Conservation (phyloP, 2,888 invertebrate species). For the Microlaimidae sp. region DNA sequence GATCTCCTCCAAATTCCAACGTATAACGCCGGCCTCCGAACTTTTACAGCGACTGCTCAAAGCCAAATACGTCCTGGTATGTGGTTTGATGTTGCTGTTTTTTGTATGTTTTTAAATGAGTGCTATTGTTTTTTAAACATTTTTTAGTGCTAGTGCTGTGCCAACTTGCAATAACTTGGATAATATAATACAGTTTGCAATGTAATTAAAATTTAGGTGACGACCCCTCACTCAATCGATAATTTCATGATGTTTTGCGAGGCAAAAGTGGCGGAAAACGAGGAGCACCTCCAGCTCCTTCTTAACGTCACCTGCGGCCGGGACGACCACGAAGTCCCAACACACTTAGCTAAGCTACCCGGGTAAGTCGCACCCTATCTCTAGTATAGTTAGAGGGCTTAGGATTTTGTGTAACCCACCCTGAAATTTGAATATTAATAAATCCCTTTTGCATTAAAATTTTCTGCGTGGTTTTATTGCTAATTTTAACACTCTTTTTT, state of each 20-base stretch:
- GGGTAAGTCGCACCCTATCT: too few relatives aligned
- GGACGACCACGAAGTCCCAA: slow-evolving; percentile 24
- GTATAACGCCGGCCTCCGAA: slow-evolving; percentile 36
- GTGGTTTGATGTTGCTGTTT: too few relatives aligned
- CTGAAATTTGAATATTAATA: too few relatives aligned
- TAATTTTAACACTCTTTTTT: too few relatives aligned
- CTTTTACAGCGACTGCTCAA: slow-evolving; percentile 41
- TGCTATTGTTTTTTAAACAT: slow-evolving; percentile 42
- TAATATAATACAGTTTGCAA: slow-evolving; percentile 1
- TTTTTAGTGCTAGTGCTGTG: slow-evolving; percentile 61
- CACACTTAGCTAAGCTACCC: neutral
- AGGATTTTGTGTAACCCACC: too few relatives aligned
- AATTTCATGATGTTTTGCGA: slow-evolving; percentile 10
- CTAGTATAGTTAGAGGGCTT: too few relatives aligned
- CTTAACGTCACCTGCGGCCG: slow-evolving; percentile 41
- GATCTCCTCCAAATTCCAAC: slow-evolving; percentile 41
- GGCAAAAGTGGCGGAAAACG: slow-evolving; percentile 32
- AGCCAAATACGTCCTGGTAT: slow-evolving; percentile 39
- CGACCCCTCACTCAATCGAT: neutral
- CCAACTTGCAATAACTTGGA: slow-evolving; percentile 59
- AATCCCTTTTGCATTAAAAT: too few relatives aligned
- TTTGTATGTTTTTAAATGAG: slow-evolving; percentile 6
- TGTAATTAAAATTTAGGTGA: slow-evolving; percentile 12
- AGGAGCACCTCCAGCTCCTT: slow-evolving; percentile 37
- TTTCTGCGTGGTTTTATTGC: too few relatives aligned